A percentile compares a stretch with the other conserved stretches of the same genome.
These are phyloP conservation scores for Serripes groenlandicus DNA, from an alignment of 2,888 invertebrate species.

Conservation along the genomic window DNA sequence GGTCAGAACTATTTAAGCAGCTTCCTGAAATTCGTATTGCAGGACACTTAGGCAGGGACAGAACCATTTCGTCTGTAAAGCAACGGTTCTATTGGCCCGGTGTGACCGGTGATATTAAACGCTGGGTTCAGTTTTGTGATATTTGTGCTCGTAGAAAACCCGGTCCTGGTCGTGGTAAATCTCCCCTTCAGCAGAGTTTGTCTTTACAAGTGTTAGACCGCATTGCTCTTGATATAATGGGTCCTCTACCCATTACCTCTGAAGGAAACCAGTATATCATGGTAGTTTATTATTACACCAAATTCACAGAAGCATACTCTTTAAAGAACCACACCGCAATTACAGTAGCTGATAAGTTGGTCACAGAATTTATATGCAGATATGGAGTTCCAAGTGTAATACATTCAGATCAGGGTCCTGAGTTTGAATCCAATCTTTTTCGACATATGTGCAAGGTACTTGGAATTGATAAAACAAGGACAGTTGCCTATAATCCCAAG, in stretches of 20 bases:
- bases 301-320: slow-evolving; percentile 22
- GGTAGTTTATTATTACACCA: slow-evolving; percentile 34
- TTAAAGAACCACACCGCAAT: slow-evolving; percentile 18
- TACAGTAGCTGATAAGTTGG: slow-evolving; percentile 30
- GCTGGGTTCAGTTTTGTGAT: slow-evolving; percentile 53
- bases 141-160: slow-evolving; percentile 60
- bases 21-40: slow-evolving; percentile 40
- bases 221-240: slow-evolving; percentile 51
- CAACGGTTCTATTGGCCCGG: slow-evolving; percentile 58
- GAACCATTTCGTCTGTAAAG: slow-evolving; percentile 37
- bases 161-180: slow-evolving; percentile 56
- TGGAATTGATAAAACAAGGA: slow-evolving; percentile 29
- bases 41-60: slow-evolving; percentile 58
- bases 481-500: slow-evolving; percentile 33
- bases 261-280: slow-evolving; percentile 34
- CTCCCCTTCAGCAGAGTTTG: slow-evolving; percentile 34
- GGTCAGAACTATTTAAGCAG: slow-evolving; percentile 39
- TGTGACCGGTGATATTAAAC: slow-evolving; percentile 34
- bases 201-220: slow-evolving; percentile 36
- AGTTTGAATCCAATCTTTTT: slow-evolving; percentile 32
- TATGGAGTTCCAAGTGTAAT: slow-evolving; percentile 47
- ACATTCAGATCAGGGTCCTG: slow-evolving; percentile 54
- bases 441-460: slow-evolving; percentile 40
- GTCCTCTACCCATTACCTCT: slow-evolving; percentile 27
- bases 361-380: slow-evolving; percentile 49